Percentiles rank a stretch among this genome's conserved stretches.
phyloP scores from a whole-genome alignment of 1,140 invertebrate species.

The Eurosta solidaginis region DNA sequence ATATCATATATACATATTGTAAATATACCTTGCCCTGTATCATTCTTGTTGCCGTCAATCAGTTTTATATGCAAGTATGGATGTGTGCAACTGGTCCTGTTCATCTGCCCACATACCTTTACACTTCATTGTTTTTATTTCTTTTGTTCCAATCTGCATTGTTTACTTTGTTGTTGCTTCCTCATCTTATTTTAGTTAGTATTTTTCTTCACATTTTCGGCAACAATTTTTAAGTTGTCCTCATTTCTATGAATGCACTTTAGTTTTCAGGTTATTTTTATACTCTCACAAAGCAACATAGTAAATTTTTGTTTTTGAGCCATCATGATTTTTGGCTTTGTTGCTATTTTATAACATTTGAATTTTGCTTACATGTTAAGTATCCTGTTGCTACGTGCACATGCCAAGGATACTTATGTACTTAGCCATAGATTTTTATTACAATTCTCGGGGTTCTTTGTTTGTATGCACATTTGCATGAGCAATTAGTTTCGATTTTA shows the following conservation, averaged over 20 bases:
- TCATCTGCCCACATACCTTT: not conserved
- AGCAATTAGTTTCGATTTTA: too few species aligned
- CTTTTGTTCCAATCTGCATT: conserved; percentile 6
- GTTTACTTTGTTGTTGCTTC: too few species aligned
- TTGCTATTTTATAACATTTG: not conserved
- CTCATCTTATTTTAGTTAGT: not conserved
- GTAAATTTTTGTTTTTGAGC: not conserved
- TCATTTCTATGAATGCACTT: conserved; percentile 6
- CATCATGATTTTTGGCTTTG: not conserved
- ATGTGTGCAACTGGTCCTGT: not conserved
- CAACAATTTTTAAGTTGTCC: not conserved
- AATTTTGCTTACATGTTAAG: not conserved
- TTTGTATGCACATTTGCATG: not conserved
- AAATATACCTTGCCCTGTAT: not conserved
- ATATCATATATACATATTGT: not conserved
- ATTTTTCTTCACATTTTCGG: conserved; percentile 7
- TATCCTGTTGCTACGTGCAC: conserved; percentile 2
- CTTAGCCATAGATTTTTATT: not conserved
- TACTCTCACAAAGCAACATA: not conserved
- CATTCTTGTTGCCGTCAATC: not conserved
- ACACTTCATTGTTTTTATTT: not conserved
- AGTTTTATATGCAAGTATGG: not conserved
- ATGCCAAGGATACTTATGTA: not conserved
- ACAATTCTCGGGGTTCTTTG: not conserved
- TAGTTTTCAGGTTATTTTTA: not conserved